A percentile compares a stretch with the other conserved stretches of the same genome.
Evolutionary conservation across 2,888 invertebrate genomes (phyloP).

Genomic region (Pollenia griseotomentosa): DNA sequence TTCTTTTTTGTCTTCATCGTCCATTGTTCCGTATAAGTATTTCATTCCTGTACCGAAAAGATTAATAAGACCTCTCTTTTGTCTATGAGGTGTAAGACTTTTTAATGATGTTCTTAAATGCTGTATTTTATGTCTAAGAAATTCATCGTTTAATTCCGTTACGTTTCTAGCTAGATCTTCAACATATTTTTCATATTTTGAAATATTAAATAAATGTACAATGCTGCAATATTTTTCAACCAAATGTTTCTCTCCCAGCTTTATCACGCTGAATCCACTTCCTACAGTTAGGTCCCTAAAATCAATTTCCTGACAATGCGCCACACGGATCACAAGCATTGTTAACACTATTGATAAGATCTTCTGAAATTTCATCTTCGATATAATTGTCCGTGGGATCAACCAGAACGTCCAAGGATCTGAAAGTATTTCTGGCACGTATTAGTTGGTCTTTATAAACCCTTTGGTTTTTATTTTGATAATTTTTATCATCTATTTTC

Average conservation of each 20-base stretch:
- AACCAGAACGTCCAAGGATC: constrained; percentile 21
- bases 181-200: not conserved
- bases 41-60: not conserved
- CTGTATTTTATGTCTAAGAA: not conserved
- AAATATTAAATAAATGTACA: constrained; percentile 12
- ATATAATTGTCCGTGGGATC: not conserved
- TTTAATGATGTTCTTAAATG: not conserved
- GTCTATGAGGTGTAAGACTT: not conserved
- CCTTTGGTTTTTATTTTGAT: constrained; percentile 32
- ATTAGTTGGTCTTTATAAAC: constrained; percentile 28
- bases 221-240: not conserved
- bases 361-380: not conserved
- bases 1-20: not conserved
- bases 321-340: not conserved
- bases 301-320: constrained; percentile 4
- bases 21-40: not conserved
- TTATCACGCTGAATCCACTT: not conserved
- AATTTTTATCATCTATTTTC: not conserved
- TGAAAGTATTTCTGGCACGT: constrained; percentile 20
- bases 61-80: not conserved
- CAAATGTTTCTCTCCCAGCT: not conserved
- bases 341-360: not conserved
- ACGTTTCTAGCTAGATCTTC: not conserved
- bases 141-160: not conserved
- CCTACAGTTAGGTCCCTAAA: not conserved